Evolutionary conservation across 2,888 invertebrate genomes (phyloP), one percentile per base, ranked within the genome.

Genomic region (Lucinisca nassula): DNA sequence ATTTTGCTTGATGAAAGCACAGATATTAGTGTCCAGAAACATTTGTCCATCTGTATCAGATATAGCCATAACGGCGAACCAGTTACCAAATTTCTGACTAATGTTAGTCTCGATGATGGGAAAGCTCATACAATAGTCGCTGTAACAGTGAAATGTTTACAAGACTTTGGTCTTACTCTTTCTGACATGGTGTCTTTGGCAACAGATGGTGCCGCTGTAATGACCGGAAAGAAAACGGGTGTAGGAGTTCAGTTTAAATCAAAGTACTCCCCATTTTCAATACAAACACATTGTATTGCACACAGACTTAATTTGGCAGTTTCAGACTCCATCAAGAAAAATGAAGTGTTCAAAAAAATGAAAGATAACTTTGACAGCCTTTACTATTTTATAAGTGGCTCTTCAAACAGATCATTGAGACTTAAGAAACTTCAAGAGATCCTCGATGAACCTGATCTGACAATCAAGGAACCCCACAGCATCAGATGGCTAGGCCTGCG

Each of bases 401-500:
- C 87, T 32, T 75, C 82, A 72, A 32, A 30, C 24, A 79, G 88
- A 17, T 83, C 85, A 51, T 14, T 30, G 0, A 55, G 75, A 21
- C 38, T 90, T 17, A 84, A 89, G 30, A 55, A 86, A 12, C 79
- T 88, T 0, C 89, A 90, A 45, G 30, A 77, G 24, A 4, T 92
- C 12, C 30, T 90, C 21, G 78, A 87, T 14, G 88, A 89, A 58
- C 85, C 90, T 14, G 77, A 86, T 45, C 58, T 89, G 12, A 70
- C 81, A 1, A 51, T 91, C 0, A 91, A 90, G 61, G 85, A 88
- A 51, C 86, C 89, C 2, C 80, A 84, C 73, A 82, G 82, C 8
- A 80, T 90, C 14, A 37, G 86, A 17, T 92, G 90, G 90, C 49
- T 89, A n/a, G 88, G 88, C 0, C 70, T 90, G 24, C 74, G 55